Percentiles rank a stretch among this genome's conserved stretches.
Evolutionary conservation across 2,113 vertebrate species (phyloP).

Genomic region (Rhea americana): DNA sequence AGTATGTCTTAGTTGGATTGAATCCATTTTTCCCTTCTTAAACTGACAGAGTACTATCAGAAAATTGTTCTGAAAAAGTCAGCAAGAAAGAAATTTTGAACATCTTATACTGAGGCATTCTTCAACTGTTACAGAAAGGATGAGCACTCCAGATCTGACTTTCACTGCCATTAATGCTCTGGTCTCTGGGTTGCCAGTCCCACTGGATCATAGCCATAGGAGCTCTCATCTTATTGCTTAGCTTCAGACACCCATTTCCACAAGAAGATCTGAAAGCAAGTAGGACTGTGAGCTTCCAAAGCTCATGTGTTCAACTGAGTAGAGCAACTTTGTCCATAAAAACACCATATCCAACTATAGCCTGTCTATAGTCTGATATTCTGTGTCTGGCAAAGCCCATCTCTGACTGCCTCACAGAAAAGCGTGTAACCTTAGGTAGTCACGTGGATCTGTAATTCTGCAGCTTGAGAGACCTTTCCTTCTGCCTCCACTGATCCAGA

Average conservation of each 20-base stretch:
- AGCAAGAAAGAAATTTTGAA: neutral
- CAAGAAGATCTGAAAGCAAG: neutral
- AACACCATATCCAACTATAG: neutral
- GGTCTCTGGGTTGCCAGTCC: neutral
- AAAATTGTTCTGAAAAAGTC: neutral
- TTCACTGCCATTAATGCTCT: neutral
- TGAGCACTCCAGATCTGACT: neutral
- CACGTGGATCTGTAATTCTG: neutral
- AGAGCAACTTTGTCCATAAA: neutral
- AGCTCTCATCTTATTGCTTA: neutral
- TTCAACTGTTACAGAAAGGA: neutral
- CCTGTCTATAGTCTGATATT: neutral
- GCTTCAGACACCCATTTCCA: neutral
- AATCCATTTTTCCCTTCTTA: neutral
- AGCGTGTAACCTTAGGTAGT: fast-evolving
- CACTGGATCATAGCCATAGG: neutral
- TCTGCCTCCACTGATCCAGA: neutral
- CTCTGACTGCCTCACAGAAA: neutral
- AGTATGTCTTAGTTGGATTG: neutral
- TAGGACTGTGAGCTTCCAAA: neutral
- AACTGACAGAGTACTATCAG: neutral
- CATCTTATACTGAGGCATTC: neutral
- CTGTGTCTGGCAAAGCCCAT: neutral
- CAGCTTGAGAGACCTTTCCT: neutral
- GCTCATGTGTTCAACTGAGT: neutral